Conservation (phyloP, 2,888 invertebrate genomes). For the Cosmia pyralina region DNA sequence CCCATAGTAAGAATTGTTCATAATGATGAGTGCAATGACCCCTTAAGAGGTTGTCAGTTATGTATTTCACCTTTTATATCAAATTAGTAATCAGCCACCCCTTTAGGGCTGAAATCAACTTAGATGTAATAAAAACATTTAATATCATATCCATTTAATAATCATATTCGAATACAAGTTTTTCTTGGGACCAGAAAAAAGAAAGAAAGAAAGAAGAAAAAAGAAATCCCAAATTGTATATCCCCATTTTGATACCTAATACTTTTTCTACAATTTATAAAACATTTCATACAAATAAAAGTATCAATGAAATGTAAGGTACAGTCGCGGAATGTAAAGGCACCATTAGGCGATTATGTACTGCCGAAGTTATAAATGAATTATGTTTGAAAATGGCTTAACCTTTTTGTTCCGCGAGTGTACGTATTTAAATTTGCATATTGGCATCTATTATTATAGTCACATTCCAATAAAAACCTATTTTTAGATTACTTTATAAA, state of each 20-base stretch:
- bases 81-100: neutral
- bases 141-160: slow-evolving; percentile 29
- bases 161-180: slow-evolving; percentile 36
- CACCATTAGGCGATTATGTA: neutral
- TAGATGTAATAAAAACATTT: slow-evolving; percentile 4
- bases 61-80: neutral
- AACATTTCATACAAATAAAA: slow-evolving; percentile 19
- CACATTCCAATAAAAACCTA: slow-evolving; percentile 74
- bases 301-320: slow-evolving; percentile 32
- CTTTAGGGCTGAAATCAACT: neutral
- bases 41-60: too few relatives aligned
- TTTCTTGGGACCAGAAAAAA: slow-evolving; percentile 49
- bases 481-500: slow-evolving; percentile 70
- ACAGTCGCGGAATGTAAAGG: neutral
- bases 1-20: too few relatives aligned
- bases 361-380: neutral
- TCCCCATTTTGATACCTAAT: slow-evolving; percentile 38
- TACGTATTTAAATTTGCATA: slow-evolving; percentile 45
- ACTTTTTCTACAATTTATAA: slow-evolving; percentile 24
- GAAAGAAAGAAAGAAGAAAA: too few relatives aligned
- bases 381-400: neutral
- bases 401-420: neutral
- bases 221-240: slow-evolving; percentile 19
- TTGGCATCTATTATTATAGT: slow-evolving; percentile 64
- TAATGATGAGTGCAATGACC: too few relatives aligned